Conservation (phyloP, 2,888 invertebrate genomes). For the Caenorhabditis zanzibari region DNA sequence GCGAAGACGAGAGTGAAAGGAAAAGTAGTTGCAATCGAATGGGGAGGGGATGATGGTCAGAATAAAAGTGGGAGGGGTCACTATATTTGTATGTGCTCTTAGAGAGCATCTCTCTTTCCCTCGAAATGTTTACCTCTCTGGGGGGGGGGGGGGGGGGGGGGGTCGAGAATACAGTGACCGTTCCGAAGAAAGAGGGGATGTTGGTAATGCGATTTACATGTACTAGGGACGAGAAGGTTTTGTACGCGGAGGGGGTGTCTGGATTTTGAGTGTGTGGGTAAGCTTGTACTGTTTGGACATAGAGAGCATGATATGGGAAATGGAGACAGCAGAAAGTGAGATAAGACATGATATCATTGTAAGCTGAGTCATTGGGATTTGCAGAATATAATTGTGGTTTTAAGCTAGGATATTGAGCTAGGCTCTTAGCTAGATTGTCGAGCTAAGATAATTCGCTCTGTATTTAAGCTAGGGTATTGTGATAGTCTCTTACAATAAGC, state of each 20-base stretch:
- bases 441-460: too few relatives aligned
- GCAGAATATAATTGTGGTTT: too few relatives aligned
- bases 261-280: background rate
- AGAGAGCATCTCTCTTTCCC: background rate
- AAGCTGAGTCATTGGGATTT: too few relatives aligned
- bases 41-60: conserved; percentile 9
- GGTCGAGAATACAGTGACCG: conserved; percentile 27
- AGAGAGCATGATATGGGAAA: conserved; percentile 39
- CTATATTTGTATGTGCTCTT: conserved; percentile 46
- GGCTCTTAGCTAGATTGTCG: too few relatives aligned
- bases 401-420: too few relatives aligned
- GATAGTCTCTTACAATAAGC: too few relatives aligned
- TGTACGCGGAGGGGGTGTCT: background rate
- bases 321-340: background rate
- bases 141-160: background rate
- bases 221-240: background rate
- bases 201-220: conserved; percentile 63
- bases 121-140: conserved; percentile 28
- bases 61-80: conserved; percentile 40
- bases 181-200: background rate
- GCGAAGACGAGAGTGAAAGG: background rate
- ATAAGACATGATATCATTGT: too few relatives aligned
- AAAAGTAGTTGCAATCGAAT: conserved; percentile 32
- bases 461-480: too few relatives aligned
- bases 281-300: background rate